Evolutionary conservation across 2,113 vertebrate genomes (phyloP).

Genomic region (Saimiri boliviensis): DNA sequence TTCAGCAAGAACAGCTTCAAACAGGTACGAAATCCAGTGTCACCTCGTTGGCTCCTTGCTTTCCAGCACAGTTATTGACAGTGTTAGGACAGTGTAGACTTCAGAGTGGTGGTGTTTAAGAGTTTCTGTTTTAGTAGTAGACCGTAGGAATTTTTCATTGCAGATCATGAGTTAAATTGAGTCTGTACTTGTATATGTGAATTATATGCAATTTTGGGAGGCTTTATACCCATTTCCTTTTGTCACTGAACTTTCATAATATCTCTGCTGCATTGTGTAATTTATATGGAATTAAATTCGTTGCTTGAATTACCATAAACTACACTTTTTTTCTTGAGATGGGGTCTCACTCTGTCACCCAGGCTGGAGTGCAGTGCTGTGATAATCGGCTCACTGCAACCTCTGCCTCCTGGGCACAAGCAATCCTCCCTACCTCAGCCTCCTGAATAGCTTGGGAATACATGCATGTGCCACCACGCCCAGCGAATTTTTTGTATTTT

Average conservation of each 20-base stretch:
- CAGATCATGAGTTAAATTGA: not conserved
- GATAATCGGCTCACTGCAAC: no score
- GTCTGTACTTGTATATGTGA: not conserved
- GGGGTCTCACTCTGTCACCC: no score
- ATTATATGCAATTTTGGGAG: not conserved
- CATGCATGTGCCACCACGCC: no score
- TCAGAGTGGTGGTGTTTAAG: not conserved
- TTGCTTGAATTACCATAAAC: not conserved
- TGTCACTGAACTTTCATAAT: not conserved
- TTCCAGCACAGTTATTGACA: not conserved
- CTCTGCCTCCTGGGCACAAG: no score
- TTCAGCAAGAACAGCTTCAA: conserved; percentile 95
- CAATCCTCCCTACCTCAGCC: no score
- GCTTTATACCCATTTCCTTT: not conserved
- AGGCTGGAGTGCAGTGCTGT: no score
- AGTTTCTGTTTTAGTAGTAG: not conserved
- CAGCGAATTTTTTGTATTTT: no score
- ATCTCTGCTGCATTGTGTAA: not conserved
- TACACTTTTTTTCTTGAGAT: no score
- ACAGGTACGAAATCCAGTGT: conserved; percentile 87
- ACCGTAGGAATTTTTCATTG: not conserved
- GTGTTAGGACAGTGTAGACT: not conserved
- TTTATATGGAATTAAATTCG: conserved; percentile 32
- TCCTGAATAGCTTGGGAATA: no score
- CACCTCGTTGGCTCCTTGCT: conserved; percentile 68